phyloP scores from a whole-genome alignment of 1,140 invertebrate genomes.

The Amphibalanus amphitrite region DNA sequence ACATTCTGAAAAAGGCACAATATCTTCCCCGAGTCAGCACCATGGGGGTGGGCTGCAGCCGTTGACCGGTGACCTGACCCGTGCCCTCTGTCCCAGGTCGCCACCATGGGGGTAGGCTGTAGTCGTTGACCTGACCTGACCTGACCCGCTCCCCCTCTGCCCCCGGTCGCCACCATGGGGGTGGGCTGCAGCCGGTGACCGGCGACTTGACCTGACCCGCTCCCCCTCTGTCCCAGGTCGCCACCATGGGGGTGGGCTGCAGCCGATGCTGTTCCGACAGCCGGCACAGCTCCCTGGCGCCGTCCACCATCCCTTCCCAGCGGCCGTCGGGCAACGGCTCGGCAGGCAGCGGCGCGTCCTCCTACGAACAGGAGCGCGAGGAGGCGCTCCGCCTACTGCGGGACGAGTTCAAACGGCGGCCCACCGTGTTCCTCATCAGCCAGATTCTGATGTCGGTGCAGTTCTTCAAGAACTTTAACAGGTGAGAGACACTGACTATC shows the following conservation, averaged over 20 bases:
- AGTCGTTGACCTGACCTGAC: background rate
- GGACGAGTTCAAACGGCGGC: conserved; percentile 38
- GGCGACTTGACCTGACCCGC: background rate
- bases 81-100: background rate
- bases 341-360: conserved; percentile 1
- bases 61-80: background rate
- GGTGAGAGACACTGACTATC: conserved; percentile 31
- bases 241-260: background rate
- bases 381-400: conserved; percentile 31
- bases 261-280: background rate
- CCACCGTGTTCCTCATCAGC: conserved; percentile 51
- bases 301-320: background rate
- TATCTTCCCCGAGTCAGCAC: no score
- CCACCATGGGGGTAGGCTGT: no score
- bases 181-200: background rate
- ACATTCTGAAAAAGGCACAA: no score
- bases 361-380: conserved; percentile 28
- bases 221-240: background rate
- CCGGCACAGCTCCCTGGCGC: conserved; percentile 1
- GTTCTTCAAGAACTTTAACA: conserved; percentile 57
- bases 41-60: no score
- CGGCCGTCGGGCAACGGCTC: background rate
- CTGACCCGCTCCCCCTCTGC: background rate
- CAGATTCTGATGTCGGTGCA: conserved; percentile 53
- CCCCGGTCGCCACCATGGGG: background rate